These are phyloP conservation scores for Hedychridium roseum DNA, from an alignment of 2,888 invertebrate genomes.

Conservation along the genomic window DNA sequence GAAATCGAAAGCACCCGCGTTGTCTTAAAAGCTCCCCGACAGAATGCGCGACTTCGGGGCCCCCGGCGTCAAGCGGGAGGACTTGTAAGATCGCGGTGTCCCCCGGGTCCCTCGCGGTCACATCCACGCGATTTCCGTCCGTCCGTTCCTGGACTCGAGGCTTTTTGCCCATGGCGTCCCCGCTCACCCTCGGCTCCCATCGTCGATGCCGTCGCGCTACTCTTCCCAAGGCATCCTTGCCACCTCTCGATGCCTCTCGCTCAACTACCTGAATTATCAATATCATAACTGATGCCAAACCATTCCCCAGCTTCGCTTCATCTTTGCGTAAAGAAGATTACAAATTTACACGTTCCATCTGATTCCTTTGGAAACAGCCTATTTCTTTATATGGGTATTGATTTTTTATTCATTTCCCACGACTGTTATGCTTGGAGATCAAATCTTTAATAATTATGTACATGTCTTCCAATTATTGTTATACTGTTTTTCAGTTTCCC, in stretches of 20 bases:
- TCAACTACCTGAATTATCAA: too few species aligned
- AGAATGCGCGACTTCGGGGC: constrained; percentile 58
- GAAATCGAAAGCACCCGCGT: constrained; percentile 61
- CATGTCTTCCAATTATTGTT: too few species aligned
- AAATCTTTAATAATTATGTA: too few species aligned
- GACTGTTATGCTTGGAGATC: constrained; percentile 13
- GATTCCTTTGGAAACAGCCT: constrained; percentile 5
- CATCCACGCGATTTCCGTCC: constrained; percentile 29
- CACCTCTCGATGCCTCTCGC: neutral
- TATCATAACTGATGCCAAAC: too few species aligned
- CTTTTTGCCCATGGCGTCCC: constrained; percentile 10
- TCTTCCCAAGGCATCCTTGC: constrained; percentile 3
- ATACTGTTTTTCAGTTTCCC: too few species aligned
- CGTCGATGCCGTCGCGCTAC: neutral
- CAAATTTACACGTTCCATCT: too few species aligned
- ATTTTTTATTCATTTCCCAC: constrained; percentile 23
- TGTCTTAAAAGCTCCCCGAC: constrained; percentile 59
- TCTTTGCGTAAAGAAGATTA: too few species aligned
- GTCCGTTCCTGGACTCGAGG: constrained; percentile 2
- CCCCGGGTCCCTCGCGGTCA: constrained; percentile 22
- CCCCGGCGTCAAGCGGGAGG: constrained; percentile 31
- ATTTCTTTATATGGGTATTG: constrained; percentile 31
- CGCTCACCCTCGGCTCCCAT: neutral
- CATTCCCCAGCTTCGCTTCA: too few species aligned
- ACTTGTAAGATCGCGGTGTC: constrained; percentile 30